Evolutionary conservation across 1,140 invertebrate genomes (phyloP).

Genomic region (Diachasmimorpha longicaudata): DNA sequence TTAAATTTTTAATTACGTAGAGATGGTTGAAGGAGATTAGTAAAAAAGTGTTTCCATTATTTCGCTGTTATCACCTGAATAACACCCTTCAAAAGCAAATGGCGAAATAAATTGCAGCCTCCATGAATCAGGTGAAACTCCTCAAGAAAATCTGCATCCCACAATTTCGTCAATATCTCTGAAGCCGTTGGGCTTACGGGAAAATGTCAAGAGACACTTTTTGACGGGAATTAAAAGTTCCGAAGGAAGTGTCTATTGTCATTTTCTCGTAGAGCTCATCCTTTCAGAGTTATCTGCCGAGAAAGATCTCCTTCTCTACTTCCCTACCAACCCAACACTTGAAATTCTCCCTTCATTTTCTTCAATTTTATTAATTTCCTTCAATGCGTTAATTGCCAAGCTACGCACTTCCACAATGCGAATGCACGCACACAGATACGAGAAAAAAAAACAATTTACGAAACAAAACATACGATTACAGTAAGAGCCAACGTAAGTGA

Average conservation of each 20-base stretch:
- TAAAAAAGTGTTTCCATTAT: too few species aligned
- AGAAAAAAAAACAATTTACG: slow-evolving; percentile 33
- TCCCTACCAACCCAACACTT: neutral
- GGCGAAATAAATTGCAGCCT: too few species aligned
- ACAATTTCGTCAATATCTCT: too few species aligned
- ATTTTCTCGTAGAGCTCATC: too few species aligned
- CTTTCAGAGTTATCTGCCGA: neutral
- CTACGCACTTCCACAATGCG: slow-evolving; percentile 39
- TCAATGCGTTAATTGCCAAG: slow-evolving; percentile 35
- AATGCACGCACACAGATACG: slow-evolving; percentile 29
- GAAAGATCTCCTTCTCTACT: neutral
- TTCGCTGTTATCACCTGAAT: too few species aligned
- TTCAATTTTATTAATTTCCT: slow-evolving; percentile 36
- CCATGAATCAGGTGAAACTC: too few species aligned
- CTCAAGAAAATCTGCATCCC: too few species aligned
- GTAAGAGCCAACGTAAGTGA: slow-evolving; percentile 56
- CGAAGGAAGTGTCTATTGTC: too few species aligned
- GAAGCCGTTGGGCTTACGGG: too few species aligned
- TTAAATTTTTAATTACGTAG: neutral
- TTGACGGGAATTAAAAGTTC: too few species aligned
- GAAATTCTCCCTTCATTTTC: slow-evolving; percentile 30
- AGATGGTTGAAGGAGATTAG: neutral
- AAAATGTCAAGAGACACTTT: too few species aligned
- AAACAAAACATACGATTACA: slow-evolving; percentile 44
- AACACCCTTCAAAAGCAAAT: too few species aligned